Base-by-base conservation (phyloP, 2,888 invertebrate species). In the Autographa gamma region DNA sequence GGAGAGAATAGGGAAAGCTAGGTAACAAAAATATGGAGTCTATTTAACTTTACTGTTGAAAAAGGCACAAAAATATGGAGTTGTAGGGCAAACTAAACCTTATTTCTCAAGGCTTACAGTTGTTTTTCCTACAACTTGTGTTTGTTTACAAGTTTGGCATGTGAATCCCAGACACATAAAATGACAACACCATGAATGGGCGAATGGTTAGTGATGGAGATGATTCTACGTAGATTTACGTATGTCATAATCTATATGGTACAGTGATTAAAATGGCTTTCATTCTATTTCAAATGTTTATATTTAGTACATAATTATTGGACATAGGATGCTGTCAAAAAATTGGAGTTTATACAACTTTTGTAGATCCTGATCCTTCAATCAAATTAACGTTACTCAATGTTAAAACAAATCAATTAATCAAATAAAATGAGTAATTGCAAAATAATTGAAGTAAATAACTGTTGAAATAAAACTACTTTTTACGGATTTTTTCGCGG, bases 401-500 rank as follows among this genome's bases (percentile, higher is more conserved):
- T 13, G 13, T 25, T 13, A 18, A 16, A 54, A 54, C 18, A 18
- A 11, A 25, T 25, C 54, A 66, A 56, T 52, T 63, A 63, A 63
- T 66, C 64, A 25, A 38, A 52, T 66, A 31, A 63, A 34, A 75
- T 31, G 66, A 66, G 52, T 9, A 64, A 61, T 74, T 66, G 61
- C 60, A 73, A 73, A 68, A 66, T 65, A 48, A 75, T 63, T 62
- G n/a, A 56, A 60, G 6, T 56, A 56, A 56, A 54, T 18, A 18
- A 56, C 54, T 56, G 52, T 60, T 19, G n/a, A n/a, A n/a, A n/a
- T n/a, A n/a, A n/a, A n/a, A n/a, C n/a, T n/a, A n/a, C n/a, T n/a
- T n/a, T n/a, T n/a, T n/a, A n/a, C n/a, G n/a, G n/a, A n/a, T n/a
- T n/a, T n/a, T n/a, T n/a, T n/a, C n/a, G n/a, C n/a, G n/a, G n/a